These are phyloP conservation scores for Zaprionus obscuricornis DNA, from an alignment of 2,888 invertebrate genomes.

Conservation along the genomic window DNA sequence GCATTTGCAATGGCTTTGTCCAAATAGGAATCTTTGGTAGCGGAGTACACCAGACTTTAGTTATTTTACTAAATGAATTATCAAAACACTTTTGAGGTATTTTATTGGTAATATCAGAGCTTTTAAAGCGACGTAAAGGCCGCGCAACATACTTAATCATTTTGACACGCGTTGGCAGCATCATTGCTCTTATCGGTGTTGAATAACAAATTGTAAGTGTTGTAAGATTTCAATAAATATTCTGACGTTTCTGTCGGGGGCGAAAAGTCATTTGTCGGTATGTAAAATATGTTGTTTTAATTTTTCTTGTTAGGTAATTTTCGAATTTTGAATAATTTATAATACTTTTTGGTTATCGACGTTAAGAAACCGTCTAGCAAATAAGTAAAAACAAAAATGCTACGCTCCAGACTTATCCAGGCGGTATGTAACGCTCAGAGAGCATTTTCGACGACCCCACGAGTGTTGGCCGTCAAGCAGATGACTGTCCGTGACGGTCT, in stretches of 20 bases:
- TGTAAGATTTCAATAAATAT: constrained; percentile 22
- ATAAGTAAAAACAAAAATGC: constrained; percentile 51
- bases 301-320: constrained; percentile 55
- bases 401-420: constrained; percentile 58
- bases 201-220: constrained; percentile 26
- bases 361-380: constrained; percentile 21
- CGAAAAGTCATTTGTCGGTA: constrained; percentile 54
- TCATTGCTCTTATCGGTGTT: constrained; percentile 16
- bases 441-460: constrained; percentile 84
- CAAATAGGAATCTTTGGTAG: constrained; percentile 88
- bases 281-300: constrained; percentile 31
- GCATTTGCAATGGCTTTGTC: constrained; percentile 89
- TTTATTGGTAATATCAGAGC: neutral
- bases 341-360: constrained; percentile 17
- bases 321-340: constrained; percentile 14
- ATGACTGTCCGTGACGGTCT: constrained; percentile 98
- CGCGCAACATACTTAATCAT: constrained; percentile 22
- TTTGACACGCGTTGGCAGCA: constrained; percentile 22
- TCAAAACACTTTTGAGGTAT: neutral
- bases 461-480: constrained; percentile 85
- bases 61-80: constrained; percentile 54
- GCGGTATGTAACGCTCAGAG: constrained; percentile 83
- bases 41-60: constrained; percentile 82
- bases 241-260: constrained; percentile 44
- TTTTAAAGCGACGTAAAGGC: neutral